A percentile compares a stretch with the other conserved stretches of the same genome.
phyloP scores from a whole-genome alignment of 1,140 invertebrate species.

The Drosophila jambulina region DNA sequence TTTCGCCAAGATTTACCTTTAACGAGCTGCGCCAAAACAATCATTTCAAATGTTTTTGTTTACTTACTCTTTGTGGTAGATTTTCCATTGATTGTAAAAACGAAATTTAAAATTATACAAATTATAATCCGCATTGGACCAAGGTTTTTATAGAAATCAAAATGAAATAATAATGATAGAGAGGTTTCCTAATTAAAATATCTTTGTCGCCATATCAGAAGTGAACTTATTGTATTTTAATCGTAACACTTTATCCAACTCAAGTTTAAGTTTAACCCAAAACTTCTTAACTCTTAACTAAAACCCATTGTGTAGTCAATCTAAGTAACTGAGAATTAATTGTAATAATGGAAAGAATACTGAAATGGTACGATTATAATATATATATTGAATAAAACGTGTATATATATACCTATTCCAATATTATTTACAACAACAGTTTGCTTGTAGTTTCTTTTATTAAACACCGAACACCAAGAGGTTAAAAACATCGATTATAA shows the following conservation, averaged over 20 bases:
- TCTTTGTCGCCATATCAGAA: conserved; percentile 78
- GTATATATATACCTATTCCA: conserved; percentile 66
- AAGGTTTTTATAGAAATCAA: conserved; percentile 57
- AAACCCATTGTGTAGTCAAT: conserved; percentile 63
- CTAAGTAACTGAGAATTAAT: conserved; percentile 71
- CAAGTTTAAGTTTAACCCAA: conserved; percentile 66
- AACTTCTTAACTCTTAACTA: conserved; percentile 62
- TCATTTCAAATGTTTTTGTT: conserved; percentile 44
- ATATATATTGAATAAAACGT: conserved; percentile 63
- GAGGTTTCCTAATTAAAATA: conserved; percentile 59
- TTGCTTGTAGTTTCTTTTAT: conserved; percentile 27
- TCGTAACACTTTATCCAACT: conserved; percentile 48
- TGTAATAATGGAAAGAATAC: conserved; percentile 67
- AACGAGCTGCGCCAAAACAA: conserved; percentile 38
- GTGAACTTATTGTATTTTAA: conserved; percentile 69
- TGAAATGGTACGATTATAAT: conserved; percentile 77
- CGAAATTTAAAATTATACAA: conserved; percentile 24
- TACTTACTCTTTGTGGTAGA: conserved; percentile 31
- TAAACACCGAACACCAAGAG: conserved; percentile 55
- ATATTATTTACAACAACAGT: conserved; percentile 12
- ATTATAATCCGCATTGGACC: conserved; percentile 52
- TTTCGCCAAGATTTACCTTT: conserved; percentile 38
- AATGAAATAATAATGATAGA: conserved; percentile 31
- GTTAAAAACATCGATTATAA: conserved; percentile 41
- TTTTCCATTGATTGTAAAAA: conserved; percentile 49